These are phyloP conservation scores for Nannoperca obscura DNA, from an alignment of 2,797 vertebrate genomes.

Conservation along the genomic window DNA sequence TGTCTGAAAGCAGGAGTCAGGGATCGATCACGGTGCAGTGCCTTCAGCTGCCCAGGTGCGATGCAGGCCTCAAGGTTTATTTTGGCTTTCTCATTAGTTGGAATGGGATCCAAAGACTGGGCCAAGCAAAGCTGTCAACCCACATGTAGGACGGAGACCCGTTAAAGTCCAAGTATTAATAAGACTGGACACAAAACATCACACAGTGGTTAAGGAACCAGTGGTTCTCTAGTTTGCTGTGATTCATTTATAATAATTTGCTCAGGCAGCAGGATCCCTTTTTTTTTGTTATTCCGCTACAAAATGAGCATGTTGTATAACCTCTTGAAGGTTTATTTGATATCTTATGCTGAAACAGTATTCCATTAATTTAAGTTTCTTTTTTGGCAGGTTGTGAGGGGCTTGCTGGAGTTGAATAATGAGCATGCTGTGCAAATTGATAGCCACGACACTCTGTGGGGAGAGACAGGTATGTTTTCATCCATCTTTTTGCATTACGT, in stretches of 20 bases:
- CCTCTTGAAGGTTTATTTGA: constrained; percentile 60
- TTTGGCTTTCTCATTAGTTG: constrained; percentile 69
- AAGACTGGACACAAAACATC: constrained; percentile 39
- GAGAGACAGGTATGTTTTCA: constrained; percentile 95
- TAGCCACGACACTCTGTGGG: constrained; percentile 95
- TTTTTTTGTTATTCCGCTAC: constrained; percentile 12
- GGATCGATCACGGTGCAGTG: constrained; percentile 47
- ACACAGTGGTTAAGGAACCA: constrained; percentile 22
- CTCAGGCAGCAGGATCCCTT: constrained; percentile 2
- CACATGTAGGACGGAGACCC: constrained; percentile 42
- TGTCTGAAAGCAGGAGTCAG: constrained; percentile 29
- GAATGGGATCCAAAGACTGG: constrained; percentile 48
- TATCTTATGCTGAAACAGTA: constrained; percentile 53
- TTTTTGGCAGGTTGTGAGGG: constrained; percentile 91
- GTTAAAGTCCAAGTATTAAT: constrained; percentile 60
- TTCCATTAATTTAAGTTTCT: constrained; percentile 78
- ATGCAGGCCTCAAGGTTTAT: constrained; percentile 57
- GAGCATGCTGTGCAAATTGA: constrained; percentile 92
- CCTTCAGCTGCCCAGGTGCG: constrained; percentile 39
- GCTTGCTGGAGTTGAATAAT: constrained; percentile 90
- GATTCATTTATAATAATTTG: constrained; percentile 64
- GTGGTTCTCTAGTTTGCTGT: constrained; percentile 42
- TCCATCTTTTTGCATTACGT: constrained; percentile 69
- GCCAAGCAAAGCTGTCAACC: constrained; percentile 65
- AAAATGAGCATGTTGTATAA: constrained; percentile 39